Conservation (phyloP, 2,113 vertebrate genomes). For the Triplophysa tibetana region DNA sequence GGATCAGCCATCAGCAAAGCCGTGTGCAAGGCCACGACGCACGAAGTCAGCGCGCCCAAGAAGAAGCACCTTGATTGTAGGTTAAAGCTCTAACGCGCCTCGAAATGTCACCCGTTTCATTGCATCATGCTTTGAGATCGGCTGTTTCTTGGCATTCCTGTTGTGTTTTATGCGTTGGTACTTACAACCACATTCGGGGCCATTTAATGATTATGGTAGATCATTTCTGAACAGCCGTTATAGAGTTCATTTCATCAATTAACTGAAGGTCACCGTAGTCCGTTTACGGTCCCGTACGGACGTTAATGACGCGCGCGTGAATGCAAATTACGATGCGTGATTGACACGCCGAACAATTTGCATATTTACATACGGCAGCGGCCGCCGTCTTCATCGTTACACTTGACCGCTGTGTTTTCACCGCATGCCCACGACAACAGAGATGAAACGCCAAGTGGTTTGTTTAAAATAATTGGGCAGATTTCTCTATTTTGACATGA, state of each 20-base stretch:
- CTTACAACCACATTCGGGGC: slow-evolving; percentile 16
- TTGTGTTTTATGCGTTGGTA: not conserved
- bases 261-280: slow-evolving; percentile 49
- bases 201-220: not conserved
- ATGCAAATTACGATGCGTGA: slow-evolving; percentile 21
- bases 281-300: not conserved
- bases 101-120: slow-evolving; percentile 32
- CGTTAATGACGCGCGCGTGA: not conserved
- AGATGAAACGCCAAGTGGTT: not conserved
- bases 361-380: slow-evolving; percentile 28
- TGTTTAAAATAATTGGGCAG: not conserved
- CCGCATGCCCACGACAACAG: not conserved
- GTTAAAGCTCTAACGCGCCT: slow-evolving; percentile 61
- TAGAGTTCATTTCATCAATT: slow-evolving; percentile 39
- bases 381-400: not conserved
- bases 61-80: slow-evolving; percentile 92
- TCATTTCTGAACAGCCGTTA: slow-evolving; percentile 16
- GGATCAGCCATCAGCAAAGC: slow-evolving; percentile 85
- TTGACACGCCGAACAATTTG: slow-evolving; percentile 40
- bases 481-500: not conserved
- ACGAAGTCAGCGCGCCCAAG: slow-evolving; percentile 89
- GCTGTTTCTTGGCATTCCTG: not conserved
- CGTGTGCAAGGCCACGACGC: slow-evolving; percentile 88
- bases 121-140: not conserved
- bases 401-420: not conserved